Conservation (phyloP, 2,797 vertebrate genomes). For the Peromyscus melanophrys region DNA sequence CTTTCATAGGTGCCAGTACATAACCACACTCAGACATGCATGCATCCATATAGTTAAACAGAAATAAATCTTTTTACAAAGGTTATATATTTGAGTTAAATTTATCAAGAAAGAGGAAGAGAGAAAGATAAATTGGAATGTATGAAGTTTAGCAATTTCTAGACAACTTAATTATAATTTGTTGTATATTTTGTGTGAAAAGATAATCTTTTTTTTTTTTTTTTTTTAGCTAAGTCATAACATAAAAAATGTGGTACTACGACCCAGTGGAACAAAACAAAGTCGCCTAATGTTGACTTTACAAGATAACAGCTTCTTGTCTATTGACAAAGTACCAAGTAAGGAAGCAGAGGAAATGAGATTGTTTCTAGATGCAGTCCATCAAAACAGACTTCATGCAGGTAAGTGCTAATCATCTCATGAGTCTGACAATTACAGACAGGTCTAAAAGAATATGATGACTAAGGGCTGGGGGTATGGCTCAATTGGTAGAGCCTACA, state of each 20-base stretch:
- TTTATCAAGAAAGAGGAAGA: conserved; percentile 59
- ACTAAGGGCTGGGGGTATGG: not conserved
- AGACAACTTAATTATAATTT: conserved; percentile 17
- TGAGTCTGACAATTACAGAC: not conserved
- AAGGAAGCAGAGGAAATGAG: conserved; percentile 94
- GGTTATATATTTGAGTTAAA: conserved; percentile 60
- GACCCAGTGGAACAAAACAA: conserved; percentile 89
- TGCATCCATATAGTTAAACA: not conserved
- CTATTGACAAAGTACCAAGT: conserved; percentile 93
- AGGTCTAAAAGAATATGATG: conserved; percentile 47
- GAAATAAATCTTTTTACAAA: not conserved
- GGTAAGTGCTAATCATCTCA: conserved; percentile 88
- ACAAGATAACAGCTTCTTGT: conserved; percentile 94
- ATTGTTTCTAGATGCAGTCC: conserved; percentile 95
- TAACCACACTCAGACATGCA: not conserved
- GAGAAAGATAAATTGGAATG: conserved; percentile 22
- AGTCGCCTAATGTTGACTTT: conserved; percentile 94
- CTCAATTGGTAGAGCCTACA: not conserved
- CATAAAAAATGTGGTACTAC: conserved; percentile 94
- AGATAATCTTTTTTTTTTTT: conserved; percentile 74
- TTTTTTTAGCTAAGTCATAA: conserved; percentile 95
- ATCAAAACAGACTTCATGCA: conserved; percentile 91
- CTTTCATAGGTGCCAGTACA: not conserved
- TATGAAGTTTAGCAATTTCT: conserved; percentile 59
- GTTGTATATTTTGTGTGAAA: conserved; percentile 58